Conservation (phyloP, 2,888 invertebrate species). For the Hydrotaea cyrtoneurina region DNA sequence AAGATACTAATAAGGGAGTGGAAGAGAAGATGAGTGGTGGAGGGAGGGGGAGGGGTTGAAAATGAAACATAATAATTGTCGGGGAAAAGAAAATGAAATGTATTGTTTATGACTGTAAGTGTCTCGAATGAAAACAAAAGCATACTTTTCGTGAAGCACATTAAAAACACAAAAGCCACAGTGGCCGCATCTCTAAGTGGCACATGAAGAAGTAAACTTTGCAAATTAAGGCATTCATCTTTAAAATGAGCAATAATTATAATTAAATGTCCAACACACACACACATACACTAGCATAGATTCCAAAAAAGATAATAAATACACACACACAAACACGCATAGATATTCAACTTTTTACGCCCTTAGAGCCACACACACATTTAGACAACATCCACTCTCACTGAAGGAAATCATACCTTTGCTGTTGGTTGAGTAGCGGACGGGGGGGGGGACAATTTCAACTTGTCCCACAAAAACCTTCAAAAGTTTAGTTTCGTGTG, state of each 20-base stretch:
- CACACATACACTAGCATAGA: conserved; percentile 3
- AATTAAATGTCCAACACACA: conserved; percentile 20
- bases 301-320: no score
- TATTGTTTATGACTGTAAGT: background rate
- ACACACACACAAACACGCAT: background rate
- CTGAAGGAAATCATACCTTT: conserved; percentile 4
- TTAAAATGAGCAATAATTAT: background rate
- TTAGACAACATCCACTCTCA: background rate
- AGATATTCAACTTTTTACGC: background rate
- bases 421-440: background rate
- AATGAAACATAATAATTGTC: conserved; percentile 18
- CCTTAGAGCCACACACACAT: conserved; percentile 6
- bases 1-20: background rate
- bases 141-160: conserved; percentile 28
- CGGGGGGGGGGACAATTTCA: background rate
- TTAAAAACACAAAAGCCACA: background rate
- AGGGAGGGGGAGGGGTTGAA: background rate
- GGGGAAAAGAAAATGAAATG: background rate
- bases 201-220: background rate
- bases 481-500: background rate
- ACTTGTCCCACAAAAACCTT: conserved; percentile 13
- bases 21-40: background rate
- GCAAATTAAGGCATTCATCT: conserved; percentile 1
- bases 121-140: conserved; percentile 30
- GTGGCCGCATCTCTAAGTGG: background rate